Evolutionary conservation across 2,113 vertebrate species (phyloP), one percentile per base, ranked within the genome.

Genomic region (Amphilophus citrinellus): DNA sequence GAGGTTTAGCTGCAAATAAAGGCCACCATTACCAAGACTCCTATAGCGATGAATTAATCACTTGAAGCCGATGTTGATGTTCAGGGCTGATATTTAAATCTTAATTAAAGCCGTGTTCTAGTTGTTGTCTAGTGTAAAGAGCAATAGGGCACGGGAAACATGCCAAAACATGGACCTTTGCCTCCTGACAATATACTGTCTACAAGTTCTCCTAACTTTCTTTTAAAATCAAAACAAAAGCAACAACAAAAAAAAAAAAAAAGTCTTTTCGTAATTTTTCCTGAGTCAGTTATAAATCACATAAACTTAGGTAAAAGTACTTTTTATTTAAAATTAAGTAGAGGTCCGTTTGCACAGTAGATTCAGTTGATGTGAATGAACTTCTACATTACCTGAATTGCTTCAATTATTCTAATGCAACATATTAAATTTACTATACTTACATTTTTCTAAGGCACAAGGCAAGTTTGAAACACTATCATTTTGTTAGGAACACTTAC

Each of bases 51-150:
- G 18, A 56, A 0, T 56, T 35, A 56, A 73, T 73, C 68, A 73
- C 68, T n/a, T 73, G 17, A 73, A 56, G 18, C 18, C 30, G 53
- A 73, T 56, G 47, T 73, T 56, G 18, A 56, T 56, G 27, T 73
- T 73, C 27, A 73, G 47, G 50, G 68, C 17, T 73, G 68, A 73
- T 73, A 73, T 73, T 73, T 47, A 56, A 56, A 73, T 56, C 68
- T 56, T 35, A 73, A 73, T 73, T 73, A 73, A 4, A 73, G 47
- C 68, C 8, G 47, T 56, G 47, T 73, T 53, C 3, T 18, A 35
- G 68, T 73, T 32, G 18, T 27, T 56, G 68, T 73, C 10, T 56
- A 56, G 68, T 73, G 27, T 56, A 73, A 53, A 73, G 68, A 56
- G 44, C 68, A 32, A 56, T 53, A 20, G 68, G 47, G 27, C 27